These are phyloP conservation scores for Glaucidium brasilianum DNA, from an alignment of 2,113 vertebrate genomes.

Conservation along the genomic window DNA sequence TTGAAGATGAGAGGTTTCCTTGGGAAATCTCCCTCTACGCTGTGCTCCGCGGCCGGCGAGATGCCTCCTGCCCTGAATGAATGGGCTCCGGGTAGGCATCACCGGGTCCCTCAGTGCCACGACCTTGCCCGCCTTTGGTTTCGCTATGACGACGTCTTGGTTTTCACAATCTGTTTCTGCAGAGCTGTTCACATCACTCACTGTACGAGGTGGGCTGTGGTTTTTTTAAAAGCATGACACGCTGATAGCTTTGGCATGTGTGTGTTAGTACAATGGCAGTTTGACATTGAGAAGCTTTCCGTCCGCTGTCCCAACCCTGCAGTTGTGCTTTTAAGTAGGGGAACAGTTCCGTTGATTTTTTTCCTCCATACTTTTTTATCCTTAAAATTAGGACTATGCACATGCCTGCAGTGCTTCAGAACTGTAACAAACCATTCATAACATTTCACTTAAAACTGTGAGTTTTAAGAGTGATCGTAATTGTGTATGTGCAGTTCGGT, in stretches of 20 bases:
- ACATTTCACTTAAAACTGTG: fast-evolving
- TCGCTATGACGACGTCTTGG: neutral
- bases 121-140: neutral
- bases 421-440: fast-evolving
- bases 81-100: neutral
- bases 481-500: fast-evolving
- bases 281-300: conserved; percentile 4
- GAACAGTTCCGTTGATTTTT: too few species aligned
- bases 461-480: neutral
- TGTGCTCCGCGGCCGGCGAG: neutral
- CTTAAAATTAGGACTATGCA: neutral
- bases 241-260: neutral
- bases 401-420: fast-evolving
- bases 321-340: neutral
- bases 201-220: neutral
- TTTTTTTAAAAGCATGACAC: neutral
- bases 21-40: neutral
- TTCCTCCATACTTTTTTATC: neutral
- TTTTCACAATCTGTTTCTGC: neutral
- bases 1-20: neutral
- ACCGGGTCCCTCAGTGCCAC: neutral
- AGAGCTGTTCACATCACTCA: neutral
- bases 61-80: neutral
- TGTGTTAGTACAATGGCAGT: neutral
- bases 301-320: neutral